phyloP scores from a whole-genome alignment of 2,797 vertebrate species.

The Serranus cabrilla region DNA sequence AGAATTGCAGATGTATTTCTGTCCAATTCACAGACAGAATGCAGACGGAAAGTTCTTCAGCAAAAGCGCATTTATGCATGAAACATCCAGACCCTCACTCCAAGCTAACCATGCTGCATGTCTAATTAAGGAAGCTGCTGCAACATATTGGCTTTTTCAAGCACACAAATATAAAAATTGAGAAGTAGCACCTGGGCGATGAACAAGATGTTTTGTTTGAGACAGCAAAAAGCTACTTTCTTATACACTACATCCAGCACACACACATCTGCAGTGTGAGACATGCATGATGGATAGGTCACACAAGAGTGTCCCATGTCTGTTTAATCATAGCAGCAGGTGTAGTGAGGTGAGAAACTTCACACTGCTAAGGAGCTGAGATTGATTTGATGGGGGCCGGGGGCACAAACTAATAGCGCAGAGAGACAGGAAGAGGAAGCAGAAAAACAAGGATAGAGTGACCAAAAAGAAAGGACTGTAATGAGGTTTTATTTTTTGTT shows the following conservation, averaged over 20 bases:
- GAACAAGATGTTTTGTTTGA: slow-evolving; percentile 19
- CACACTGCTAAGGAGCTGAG: slow-evolving; percentile 29
- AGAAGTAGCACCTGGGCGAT: slow-evolving; percentile 14
- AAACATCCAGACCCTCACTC: slow-evolving; percentile 18
- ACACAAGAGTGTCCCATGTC: slow-evolving; percentile 41
- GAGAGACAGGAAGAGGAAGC: not conserved
- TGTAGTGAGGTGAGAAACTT: slow-evolving; percentile 47
- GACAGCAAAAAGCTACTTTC: no score
- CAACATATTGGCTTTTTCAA: not conserved
- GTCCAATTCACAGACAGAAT: slow-evolving; percentile 7
- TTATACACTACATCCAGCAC: not conserved
- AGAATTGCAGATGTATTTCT: slow-evolving; percentile 23
- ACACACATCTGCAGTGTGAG: slow-evolving; percentile 11
- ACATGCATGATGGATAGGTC: slow-evolving; percentile 50
- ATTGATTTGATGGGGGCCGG: slow-evolving; percentile 46
- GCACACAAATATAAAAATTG: slow-evolving; percentile 1
- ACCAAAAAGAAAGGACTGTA: not conserved
- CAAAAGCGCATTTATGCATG: slow-evolving; percentile 19
- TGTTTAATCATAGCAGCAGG: slow-evolving; percentile 64
- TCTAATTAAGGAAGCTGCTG: slow-evolving; percentile 17
- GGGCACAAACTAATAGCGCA: slow-evolving; percentile 19
- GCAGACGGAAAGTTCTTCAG: slow-evolving; percentile 17
- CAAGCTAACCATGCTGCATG: not conserved
- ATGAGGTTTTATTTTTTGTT: not conserved
- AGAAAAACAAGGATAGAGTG: not conserved